Base-by-base conservation (phyloP, 2,113 vertebrate genomes). In the Tachysurus fulvidraco region DNA sequence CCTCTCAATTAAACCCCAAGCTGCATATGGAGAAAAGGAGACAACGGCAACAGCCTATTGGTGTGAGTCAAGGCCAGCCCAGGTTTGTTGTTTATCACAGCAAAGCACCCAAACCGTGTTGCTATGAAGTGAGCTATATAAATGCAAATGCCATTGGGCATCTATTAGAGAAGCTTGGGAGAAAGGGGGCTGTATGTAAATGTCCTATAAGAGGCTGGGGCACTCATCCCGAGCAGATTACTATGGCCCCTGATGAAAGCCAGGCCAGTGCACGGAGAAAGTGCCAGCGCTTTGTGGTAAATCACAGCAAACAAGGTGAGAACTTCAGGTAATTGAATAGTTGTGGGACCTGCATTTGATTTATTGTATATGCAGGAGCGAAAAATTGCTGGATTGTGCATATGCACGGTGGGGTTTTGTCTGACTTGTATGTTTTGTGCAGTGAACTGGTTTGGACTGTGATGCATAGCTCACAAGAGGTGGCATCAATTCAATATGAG, bases 71-170 rank as follows among this genome's bases (percentile, higher is more conserved):
- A 94, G 95, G 95, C 94, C 93, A 92, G 89, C 88, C 94, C 91
- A 92, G 93, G 93, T 93, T 94, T 94, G 94, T 94, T 41, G 95
- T 95, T 93, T 94, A 95, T 94, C 93, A 93, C 90, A 91, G 93
- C 90, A 93, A 94, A 94, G 94, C 93, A 91, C 92, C 93, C 94
- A 94, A 93, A 95, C 94, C 93, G 94, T 94, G 94, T 95, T 93
- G 90, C 92, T 94, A 94, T 93, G 94, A 95, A 93, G 92, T 93
- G 94, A 91, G 92, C 95, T 95, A 96, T 96, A 95, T 96, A 96
- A 96, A 96, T 96, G 95, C 95, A 96, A 96, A 96, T 96, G 91
- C 93, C 95, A 95, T 94, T 93, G 94, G 93, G 92, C 94, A 92
- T 93, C 94, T 93, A 95, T 95, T 95, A 95, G 89, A 90, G 93